Conservation (phyloP, 2,797 vertebrate species). For the Miichthys miiuy region DNA sequence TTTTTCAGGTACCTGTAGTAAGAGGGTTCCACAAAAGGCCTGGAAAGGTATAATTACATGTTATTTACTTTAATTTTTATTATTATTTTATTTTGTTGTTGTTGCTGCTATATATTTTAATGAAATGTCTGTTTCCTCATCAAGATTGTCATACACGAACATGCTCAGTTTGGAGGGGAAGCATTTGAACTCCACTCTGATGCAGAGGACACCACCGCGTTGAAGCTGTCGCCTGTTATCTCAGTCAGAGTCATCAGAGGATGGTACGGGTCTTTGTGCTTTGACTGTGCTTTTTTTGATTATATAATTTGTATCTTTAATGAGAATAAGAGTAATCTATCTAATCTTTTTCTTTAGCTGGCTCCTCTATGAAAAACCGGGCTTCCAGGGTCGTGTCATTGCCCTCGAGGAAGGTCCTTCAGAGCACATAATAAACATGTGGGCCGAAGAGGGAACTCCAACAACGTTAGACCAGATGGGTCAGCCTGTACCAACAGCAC, state of each 20-base stretch:
- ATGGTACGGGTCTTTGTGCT: conserved; percentile 86
- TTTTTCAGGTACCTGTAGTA: conserved; percentile 69
- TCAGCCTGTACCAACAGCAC: conserved; percentile 74
- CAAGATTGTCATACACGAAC: conserved; percentile 90
- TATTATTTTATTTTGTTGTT: not conserved
- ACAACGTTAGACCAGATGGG: conserved; percentile 70
- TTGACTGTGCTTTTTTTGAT: not conserved
- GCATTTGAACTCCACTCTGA: conserved; percentile 88
- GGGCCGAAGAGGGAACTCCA: conserved; percentile 84
- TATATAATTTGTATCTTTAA: not conserved
- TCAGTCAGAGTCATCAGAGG: conserved; percentile 92
- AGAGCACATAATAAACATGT: conserved; percentile 89
- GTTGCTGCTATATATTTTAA: not conserved
- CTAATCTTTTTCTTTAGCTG: conserved; percentile 84
- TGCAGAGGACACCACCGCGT: conserved; percentile 87
- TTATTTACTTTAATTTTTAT: not conserved
- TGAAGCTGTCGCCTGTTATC: conserved; percentile 90
- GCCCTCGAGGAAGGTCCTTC: conserved; percentile 93
- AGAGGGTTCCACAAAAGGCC: conserved; percentile 92
- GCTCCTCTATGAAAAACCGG: conserved; percentile 95
- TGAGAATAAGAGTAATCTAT: no score
- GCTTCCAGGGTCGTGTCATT: conserved; percentile 92
- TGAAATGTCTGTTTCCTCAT: conserved; percentile 24
- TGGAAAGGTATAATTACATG: conserved; percentile 90
- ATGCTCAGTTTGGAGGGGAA: conserved; percentile 82